Base-by-base conservation (phyloP, 2,113 vertebrate species). In the Labrus mixtus region DNA sequence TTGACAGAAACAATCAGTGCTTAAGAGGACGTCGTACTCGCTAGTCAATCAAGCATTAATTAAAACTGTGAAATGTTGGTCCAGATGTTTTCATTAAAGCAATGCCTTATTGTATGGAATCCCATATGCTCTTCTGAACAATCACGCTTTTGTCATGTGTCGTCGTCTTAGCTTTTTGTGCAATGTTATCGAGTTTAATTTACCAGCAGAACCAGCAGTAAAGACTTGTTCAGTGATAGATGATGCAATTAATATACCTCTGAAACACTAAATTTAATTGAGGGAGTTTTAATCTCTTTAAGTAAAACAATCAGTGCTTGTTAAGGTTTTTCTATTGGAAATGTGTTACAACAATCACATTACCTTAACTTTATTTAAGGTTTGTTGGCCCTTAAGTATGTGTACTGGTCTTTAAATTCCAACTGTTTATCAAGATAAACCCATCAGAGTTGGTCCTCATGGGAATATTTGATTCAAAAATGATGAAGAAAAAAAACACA, bases 61-160 rank as follows among this genome's bases (percentile, higher is more conserved):
- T 66, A 76, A 88, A 87, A 93, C 92, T 93, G 89, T 93, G 87
- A 91, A 78, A 66, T 56, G 84, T 88, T 83, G 84, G 76, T 88
- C 75, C 68, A 61, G 73, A 78, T 76, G 73, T 89, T 89, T 68
- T 83, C 84, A 87, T 87, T 82, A 82, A 91, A 91, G 83, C 85
- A 89, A 93, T 91, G 92, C 92, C 92, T 94, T 92, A 94, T 80
- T 61, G 82, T 86, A 73, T 74, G 48, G 78, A 85, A 68, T 74
- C 80, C 80, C 78, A 77, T 72, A 60, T 73, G 78, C 87, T 80
- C 79, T 78, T 84, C 84, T 83, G 71, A 79, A 78, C 74, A 75
- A 69, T 73, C 78, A 46, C 43, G 75, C 73, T 81, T 84, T 68
- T 68, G 48, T 81, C 50, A 22, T n/a, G 4, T 37, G 41, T 51